A percentile compares a stretch with the other conserved stretches of the same genome.
Conservation (phyloP, 1,140 invertebrate genomes). For the Drosophila leontia region DNA sequence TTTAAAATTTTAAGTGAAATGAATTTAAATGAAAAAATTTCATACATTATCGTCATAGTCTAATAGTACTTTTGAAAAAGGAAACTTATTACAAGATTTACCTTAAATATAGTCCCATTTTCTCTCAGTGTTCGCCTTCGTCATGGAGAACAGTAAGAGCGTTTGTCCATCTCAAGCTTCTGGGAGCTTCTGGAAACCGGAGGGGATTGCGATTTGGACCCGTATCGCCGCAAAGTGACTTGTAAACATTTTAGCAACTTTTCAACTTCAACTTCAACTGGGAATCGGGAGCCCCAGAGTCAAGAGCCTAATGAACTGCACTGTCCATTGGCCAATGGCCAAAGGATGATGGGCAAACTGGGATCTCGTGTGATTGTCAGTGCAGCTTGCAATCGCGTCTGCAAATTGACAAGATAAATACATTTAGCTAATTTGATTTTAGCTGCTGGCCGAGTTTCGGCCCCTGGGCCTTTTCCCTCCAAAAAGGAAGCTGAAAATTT, state of each 20-base stretch:
- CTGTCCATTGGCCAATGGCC: conserved; percentile 27
- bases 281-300: conserved; percentile 11
- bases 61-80: no score
- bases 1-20: no score
- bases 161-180: conserved; percentile 55
- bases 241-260: conserved; percentile 84
- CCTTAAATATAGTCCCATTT: background rate
- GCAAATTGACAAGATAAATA: conserved; percentile 84
- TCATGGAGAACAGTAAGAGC: conserved; percentile 69
- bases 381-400: conserved; percentile 66
- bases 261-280: conserved; percentile 62
- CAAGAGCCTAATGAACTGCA: conserved; percentile 68
- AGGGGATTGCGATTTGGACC: conserved; percentile 20
- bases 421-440: conserved; percentile 82
- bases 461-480: conserved; percentile 2
- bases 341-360: conserved; percentile 20
- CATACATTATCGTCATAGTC: background rate
- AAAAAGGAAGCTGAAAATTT: conserved; percentile 71
- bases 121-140: background rate
- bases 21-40: background rate
- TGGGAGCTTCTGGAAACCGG: conserved; percentile 56
- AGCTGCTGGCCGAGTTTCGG: conserved; percentile 37
- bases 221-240: conserved; percentile 72
- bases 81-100: background rate
- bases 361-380: conserved; percentile 69